Conservation (phyloP, 2,113 vertebrate species). For the Turdus rufiventris region DNA sequence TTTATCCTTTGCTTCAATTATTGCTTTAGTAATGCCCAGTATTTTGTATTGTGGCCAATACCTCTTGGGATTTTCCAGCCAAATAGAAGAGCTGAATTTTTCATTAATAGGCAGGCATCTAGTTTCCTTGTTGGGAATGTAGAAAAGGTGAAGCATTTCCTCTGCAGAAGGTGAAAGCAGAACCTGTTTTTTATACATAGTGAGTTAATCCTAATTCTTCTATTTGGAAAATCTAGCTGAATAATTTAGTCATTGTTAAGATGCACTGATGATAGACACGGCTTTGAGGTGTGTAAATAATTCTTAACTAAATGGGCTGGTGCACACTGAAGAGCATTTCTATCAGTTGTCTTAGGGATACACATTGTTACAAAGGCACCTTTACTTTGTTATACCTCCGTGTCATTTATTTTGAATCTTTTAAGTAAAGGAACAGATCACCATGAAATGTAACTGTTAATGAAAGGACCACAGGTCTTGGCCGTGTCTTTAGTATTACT, state of each 20-base stretch:
- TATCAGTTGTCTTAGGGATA: background rate
- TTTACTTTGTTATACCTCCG: background rate
- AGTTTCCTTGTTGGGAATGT: background rate
- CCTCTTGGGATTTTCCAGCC: background rate
- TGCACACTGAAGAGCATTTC: background rate
- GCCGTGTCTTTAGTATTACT: background rate
- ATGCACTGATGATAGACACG: background rate
- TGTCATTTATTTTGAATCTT: background rate
- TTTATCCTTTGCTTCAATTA: background rate
- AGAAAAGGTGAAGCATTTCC: background rate
- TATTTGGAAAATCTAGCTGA: background rate
- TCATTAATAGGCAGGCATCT: background rate
- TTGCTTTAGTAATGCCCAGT: background rate
- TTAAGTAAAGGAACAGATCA: background rate
- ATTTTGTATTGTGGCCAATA: background rate
- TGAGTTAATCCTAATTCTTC: background rate
- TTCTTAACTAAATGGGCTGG: background rate
- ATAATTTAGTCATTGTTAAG: background rate
- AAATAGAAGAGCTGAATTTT: background rate
- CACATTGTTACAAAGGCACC: background rate
- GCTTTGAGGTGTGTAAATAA: background rate
- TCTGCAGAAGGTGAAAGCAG: background rate
- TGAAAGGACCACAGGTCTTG: background rate
- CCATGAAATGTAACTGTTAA: background rate
- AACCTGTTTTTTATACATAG: background rate